Evolutionary conservation across 2,888 invertebrate species (phyloP), one percentile per base, ranked within the genome.

Genomic region (Anticlea derivata): DNA sequence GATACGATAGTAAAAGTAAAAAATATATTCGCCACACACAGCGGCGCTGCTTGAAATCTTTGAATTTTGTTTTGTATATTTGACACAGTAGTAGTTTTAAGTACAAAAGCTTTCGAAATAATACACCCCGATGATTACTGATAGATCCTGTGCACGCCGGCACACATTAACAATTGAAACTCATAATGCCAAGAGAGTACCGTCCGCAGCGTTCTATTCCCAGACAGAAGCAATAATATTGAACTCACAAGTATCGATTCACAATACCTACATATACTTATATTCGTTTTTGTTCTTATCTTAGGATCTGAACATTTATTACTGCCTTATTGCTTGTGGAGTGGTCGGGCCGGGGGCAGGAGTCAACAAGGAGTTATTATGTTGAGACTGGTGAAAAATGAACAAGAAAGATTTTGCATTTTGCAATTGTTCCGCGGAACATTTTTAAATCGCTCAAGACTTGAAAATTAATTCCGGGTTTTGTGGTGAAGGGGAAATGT

Each of bases 341-440:
- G 82, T 80, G 85, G 80, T 83, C 72, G 72, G 79, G 82, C 80
- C 75, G 76, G 78, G 83, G 80, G 74, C 76, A 73, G 75, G 70
- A 80, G 83, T 84, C 84, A 86, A 86, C 87, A 83, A 82, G 80
- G 79, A 80, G 82, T 88, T 89, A 88, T 89, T 89, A 89, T 87
- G 88, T 88, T 83, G 86, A 76, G 73, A 80, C 80, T 79, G 72
- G 83, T 78, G 76, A 81, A 86, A 86, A 87, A 83, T 83, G 84
- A 86, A 70, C 85, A 81, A 81, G 78, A 75, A 83, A 81, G 80
- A 73, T 75, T 73, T 74, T 76, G 79, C 80, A 77, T 73, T 78
- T 63, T 73, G 71, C 81, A 76, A 70, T 73, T 68, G 67, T 70
- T 73, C 70, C 68, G 63, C 63, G 60, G 64, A 65, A 65, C 63